Evolutionary conservation across 37 sponge, comb jelly and placozoan genomes (phyloP).

Genomic region (Tethya wilhelma): DNA sequence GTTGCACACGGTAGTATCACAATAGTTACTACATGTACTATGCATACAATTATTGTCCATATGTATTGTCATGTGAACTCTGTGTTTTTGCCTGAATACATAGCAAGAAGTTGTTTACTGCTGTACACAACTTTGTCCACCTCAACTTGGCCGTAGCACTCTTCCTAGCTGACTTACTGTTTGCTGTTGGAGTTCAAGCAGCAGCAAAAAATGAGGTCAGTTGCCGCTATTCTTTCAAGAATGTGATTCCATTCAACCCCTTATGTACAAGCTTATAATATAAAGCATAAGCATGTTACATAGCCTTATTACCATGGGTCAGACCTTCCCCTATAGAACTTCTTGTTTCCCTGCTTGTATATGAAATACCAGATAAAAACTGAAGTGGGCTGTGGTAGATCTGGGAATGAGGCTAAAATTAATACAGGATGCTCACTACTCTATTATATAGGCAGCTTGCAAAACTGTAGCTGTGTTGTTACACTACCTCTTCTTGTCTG

Average conservation of each 20-base stretch:
- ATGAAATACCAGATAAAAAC: neutral
- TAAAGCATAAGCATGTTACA: neutral
- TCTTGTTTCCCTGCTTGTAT: neutral
- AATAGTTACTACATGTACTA: too few species aligned
- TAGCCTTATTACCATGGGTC: neutral
- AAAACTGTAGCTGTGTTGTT: conserved; percentile 30
- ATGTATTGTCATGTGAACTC: too few species aligned
- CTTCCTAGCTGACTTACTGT: conserved; percentile 9
- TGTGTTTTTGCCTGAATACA: too few species aligned
- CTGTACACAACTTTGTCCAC: conserved; percentile 4
- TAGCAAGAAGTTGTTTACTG: conserved; percentile 29
- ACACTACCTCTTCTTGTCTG: conserved; percentile 60
- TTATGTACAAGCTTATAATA: too few species aligned
- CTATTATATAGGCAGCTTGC: conserved; percentile 3
- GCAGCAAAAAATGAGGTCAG: conserved; percentile 1
- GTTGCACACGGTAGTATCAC: neutral
- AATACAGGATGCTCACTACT: too few species aligned
- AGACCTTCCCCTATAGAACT: neutral
- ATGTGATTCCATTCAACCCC: too few species aligned
- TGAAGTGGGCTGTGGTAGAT: too few species aligned
- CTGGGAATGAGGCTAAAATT: too few species aligned
- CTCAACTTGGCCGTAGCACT: too few species aligned
- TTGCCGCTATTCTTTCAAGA: too few species aligned
- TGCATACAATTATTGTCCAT: too few species aligned
- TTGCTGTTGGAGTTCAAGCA: conserved; percentile 22